Evolutionary conservation across 2,113 vertebrate species (phyloP).

Genomic region (Ailurus styani): DNA sequence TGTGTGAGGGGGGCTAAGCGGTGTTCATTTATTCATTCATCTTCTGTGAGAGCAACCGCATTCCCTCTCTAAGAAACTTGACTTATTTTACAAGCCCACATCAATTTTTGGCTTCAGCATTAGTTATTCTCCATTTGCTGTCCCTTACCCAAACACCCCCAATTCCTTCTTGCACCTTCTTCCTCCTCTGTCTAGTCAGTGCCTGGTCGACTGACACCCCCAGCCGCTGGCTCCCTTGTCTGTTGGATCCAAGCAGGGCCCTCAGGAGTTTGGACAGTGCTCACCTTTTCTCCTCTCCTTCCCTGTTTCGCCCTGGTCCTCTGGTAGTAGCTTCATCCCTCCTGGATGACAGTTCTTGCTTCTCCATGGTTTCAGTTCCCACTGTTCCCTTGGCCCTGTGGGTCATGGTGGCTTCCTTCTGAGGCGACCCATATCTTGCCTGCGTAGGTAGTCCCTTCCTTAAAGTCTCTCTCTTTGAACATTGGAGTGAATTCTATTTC

Average conservation of each 20-base stretch:
- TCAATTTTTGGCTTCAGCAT: background rate
- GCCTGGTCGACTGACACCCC: background rate
- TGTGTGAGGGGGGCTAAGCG: background rate
- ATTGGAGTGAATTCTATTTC: background rate
- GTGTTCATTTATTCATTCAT: background rate
- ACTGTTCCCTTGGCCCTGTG: background rate
- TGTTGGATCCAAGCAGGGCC: background rate
- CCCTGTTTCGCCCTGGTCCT: background rate
- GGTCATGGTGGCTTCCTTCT: background rate
- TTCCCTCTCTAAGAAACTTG: background rate
- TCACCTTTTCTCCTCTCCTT: background rate
- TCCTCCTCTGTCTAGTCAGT: background rate
- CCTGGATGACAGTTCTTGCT: background rate
- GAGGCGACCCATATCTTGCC: background rate
- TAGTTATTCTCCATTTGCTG: background rate
- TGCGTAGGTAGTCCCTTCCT: background rate
- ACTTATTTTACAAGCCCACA: background rate
- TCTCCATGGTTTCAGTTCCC: background rate
- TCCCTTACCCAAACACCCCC: accelerated
- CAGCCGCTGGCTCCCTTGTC: background rate
- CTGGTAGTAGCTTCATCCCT: background rate
- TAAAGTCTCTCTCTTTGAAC: background rate
- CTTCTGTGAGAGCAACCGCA: background rate
- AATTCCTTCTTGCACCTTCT: background rate
- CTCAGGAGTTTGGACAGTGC: background rate